A percentile compares a stretch with the other conserved stretches of the same genome.
These are phyloP conservation scores for Acrocephalus scirpaceus DNA, from an alignment of 2,797 vertebrate genomes.

Conservation along the genomic window DNA sequence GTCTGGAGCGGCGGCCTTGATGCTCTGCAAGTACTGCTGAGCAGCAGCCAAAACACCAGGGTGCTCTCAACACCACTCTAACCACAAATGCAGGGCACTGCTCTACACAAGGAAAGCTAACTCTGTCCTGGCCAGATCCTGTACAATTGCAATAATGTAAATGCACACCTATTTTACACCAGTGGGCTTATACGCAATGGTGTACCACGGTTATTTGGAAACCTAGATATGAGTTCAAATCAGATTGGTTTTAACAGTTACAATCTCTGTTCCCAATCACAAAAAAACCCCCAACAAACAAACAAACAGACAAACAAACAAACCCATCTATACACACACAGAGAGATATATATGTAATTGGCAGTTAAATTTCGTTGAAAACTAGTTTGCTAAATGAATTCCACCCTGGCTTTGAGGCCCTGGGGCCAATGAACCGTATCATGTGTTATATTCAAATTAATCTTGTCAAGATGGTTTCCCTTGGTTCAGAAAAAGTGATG, in stretches of 20 bases:
- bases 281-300: not conserved
- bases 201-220: not conserved
- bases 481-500: not conserved
- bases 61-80: not conserved
- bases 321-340: too few relatives aligned
- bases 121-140: not conserved
- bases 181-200: not conserved
- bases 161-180: not conserved
- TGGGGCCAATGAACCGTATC: not conserved
- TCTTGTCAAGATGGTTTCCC: not conserved
- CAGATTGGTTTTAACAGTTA: conserved; percentile 18
- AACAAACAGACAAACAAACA: too few relatives aligned
- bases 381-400: not conserved
- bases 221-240: conserved; percentile 43
- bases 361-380: conserved; percentile 41
- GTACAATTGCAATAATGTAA: not conserved
- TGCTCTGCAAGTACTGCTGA: not conserved
- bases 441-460: not conserved
- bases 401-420: not conserved
- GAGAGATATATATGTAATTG: not conserved
- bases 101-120: not conserved
- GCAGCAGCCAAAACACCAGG: not conserved
- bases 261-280: conserved; percentile 14
- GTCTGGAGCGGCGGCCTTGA: not conserved
- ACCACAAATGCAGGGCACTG: not conserved